Percentiles rank a stretch among this genome's conserved stretches.
Conservation (phyloP, 2,113 vertebrate species). For the Dunckerocampus dactyliophorus region DNA sequence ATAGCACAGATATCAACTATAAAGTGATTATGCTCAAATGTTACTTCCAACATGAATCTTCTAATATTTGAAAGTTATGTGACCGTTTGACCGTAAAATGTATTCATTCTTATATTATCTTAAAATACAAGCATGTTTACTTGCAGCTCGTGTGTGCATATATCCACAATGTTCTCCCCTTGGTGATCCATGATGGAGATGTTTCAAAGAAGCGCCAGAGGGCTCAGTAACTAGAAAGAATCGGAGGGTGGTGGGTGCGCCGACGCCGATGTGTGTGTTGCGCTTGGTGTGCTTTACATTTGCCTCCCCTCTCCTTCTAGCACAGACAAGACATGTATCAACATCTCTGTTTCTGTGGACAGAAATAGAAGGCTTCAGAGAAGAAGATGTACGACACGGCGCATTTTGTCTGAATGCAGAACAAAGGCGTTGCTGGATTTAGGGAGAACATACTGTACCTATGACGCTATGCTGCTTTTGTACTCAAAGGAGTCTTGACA, state of each 20-base stretch:
- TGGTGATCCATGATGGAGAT: slow-evolving; percentile 54
- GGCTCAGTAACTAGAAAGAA: slow-evolving; percentile 32
- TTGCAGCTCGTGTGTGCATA: no score
- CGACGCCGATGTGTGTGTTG: slow-evolving; percentile 32
- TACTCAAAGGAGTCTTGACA: no score
- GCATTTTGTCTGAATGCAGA: neutral
- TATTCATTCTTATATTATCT: no score
- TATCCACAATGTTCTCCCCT: no score
- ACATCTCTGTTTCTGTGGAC: slow-evolving; percentile 33
- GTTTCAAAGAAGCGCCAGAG: slow-evolving; percentile 59
- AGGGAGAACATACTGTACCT: no score
- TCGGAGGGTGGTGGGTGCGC: neutral
- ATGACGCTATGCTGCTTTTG: no score
- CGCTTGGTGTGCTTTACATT: slow-evolving; percentile 48
- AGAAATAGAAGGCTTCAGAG: slow-evolving; percentile 17
- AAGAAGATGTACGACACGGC: neutral
- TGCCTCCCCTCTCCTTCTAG: slow-evolving; percentile 26
- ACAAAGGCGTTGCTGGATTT: neutral
- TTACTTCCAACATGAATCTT: no score
- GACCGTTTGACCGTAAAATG: no score
- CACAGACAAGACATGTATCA: slow-evolving; percentile 32
- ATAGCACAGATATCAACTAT: no score
- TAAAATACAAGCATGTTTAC: no score
- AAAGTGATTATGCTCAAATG: no score
- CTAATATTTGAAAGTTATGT: no score